phyloP scores from a whole-genome alignment of 2,888 invertebrate genomes.

The Tipula helvola region DNA sequence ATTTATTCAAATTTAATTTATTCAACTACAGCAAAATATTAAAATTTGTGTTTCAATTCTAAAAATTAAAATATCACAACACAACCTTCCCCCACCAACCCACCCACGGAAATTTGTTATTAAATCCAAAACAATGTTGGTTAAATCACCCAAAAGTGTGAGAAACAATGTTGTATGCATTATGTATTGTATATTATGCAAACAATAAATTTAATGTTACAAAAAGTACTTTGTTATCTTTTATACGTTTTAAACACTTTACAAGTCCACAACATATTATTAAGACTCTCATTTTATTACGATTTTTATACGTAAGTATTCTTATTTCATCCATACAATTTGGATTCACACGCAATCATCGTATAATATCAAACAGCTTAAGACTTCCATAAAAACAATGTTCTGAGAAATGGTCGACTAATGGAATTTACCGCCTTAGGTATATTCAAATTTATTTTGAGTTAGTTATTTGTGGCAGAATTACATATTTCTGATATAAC shows the following conservation, averaged over 20 bases:
- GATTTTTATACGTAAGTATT: background rate
- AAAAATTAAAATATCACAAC: background rate
- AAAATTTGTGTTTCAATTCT: background rate
- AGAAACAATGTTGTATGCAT: background rate
- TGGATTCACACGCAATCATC: background rate
- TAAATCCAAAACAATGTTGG: background rate
- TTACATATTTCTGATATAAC: background rate
- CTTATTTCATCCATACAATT: background rate
- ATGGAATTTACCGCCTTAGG: background rate
- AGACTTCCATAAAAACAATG: background rate
- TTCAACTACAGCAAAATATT: background rate
- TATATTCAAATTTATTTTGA: background rate
- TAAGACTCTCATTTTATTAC: background rate
- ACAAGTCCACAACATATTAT: background rate
- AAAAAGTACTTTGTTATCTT: background rate
- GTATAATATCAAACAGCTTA: background rate
- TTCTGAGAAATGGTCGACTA: background rate
- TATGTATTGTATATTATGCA: background rate
- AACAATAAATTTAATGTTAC: background rate
- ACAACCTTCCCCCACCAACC: background rate
- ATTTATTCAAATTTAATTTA: background rate
- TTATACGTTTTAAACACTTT: background rate
- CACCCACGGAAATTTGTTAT: background rate
- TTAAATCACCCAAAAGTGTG: background rate
- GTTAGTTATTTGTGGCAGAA: background rate